Conservation (phyloP, 2,888 invertebrate genomes). For the Dynastes maya region DNA sequence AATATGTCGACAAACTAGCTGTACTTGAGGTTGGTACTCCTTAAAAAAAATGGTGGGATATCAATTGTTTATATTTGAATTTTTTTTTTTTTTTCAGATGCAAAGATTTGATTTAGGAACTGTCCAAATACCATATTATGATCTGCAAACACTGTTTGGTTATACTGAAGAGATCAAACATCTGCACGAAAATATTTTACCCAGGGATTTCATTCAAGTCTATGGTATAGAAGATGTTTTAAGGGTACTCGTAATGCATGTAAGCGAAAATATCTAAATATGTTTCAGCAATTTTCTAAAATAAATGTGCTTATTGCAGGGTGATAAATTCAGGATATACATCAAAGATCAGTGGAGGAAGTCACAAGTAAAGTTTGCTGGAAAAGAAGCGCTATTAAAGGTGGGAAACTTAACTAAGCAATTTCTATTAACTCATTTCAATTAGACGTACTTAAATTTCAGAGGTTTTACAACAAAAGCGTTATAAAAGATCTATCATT, state of each 20-base stretch:
- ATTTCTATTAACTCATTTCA: not conserved
- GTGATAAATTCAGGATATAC: constrained; percentile 44
- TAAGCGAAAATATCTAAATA: not conserved
- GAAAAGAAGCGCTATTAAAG: constrained; percentile 45
- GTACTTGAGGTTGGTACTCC: constrained; percentile 41
- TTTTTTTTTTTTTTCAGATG: constrained; percentile 20
- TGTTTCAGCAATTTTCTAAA: not conserved
- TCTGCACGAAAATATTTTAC: constrained; percentile 39
- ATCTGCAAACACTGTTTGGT: constrained; percentile 48
- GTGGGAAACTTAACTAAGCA: not conserved
- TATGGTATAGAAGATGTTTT: constrained; percentile 40
- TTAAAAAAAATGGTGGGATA: not conserved
- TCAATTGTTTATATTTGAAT: not conserved
- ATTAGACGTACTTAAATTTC: constrained; percentile 9
- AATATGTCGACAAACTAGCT: constrained; percentile 46
- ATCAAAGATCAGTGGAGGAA: constrained; percentile 51
- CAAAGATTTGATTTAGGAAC: constrained; percentile 23
- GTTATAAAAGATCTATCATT: constrained; percentile 35
- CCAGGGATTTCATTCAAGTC: constrained; percentile 9
- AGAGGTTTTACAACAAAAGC: constrained; percentile 40
- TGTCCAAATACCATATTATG: constrained; percentile 35
- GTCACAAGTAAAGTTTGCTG: constrained; percentile 38
- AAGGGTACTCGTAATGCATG: constrained; percentile 29
- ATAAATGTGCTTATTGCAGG: constrained; percentile 29
- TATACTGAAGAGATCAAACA: constrained; percentile 44